Evolutionary conservation across 2,113 vertebrate genomes (phyloP), one percentile per base, ranked within the genome.

Genomic region (Cephalopterus ornatus): DNA sequence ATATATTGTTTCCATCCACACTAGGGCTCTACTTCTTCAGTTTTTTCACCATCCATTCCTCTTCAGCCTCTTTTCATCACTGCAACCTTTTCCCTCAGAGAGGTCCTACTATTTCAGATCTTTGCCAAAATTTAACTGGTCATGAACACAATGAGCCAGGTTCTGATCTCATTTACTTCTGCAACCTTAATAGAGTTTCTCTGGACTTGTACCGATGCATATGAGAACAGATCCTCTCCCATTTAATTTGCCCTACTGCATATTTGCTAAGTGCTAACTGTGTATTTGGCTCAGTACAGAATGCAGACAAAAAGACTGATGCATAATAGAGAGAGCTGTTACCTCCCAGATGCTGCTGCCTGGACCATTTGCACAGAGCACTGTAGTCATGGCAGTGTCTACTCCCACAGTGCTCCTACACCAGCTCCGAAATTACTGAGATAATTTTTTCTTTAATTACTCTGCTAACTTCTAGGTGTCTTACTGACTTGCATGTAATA

Each of bases 241-340:
- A 71, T 65, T 92, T 92, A 79, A 78, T 94, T 93, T 79, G 13
- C 42, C 42, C 24, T 84, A 10, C 46, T 71, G 55, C 27, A 2
- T 74, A 71, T 94, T 95, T 91, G 30, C 44, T 89, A 75, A 87
- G 73, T 75, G 65, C 72, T 91, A 91, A 75, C 89, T 67, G 73
- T 32, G 16, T 56, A 56, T 56, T n/a, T 96, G 93, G 84, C 84
- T 95, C 32, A 15, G 20, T 72, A 52, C 17, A 61, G 65, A 42
- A 86, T 3, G 17, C 37, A 59, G 70, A 70, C 50, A 75, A 72
- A 56, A 81, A 26, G 84, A 41, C 39, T 52, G 44, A 52, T 79
- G 49, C 3, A 1, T 26, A 68, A 75, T 2, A 63, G 39, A 52
- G 39, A 52, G 50, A 41, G 62, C 44, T 73, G 56, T 72, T 65